phyloP scores from a whole-genome alignment of 1,140 invertebrate genomes.

The Drosophila aff. region DNA sequence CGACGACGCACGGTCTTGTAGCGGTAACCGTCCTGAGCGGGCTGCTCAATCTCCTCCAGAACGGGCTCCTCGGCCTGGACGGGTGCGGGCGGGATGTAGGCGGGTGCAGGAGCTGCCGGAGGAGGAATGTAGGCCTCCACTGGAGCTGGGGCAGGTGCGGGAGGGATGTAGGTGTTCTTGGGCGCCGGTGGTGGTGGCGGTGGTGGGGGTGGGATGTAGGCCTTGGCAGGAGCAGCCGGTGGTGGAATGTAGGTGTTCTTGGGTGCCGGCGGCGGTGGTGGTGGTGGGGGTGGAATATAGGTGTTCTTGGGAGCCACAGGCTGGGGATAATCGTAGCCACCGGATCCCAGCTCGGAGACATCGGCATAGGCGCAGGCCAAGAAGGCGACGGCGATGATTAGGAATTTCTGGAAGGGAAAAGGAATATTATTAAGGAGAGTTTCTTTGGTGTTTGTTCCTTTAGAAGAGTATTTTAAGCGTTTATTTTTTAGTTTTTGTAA shows the following conservation, averaged over 20 bases:
- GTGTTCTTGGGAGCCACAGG: constrained; percentile 59
- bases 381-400: constrained; percentile 66
- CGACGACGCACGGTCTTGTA: constrained; percentile 80
- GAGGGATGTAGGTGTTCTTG: constrained; percentile 66
- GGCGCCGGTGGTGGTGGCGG: constrained; percentile 69
- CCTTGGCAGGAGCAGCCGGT: not conserved
- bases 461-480: too few species aligned
- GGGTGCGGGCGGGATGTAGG: constrained; percentile 55
- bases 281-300: constrained; percentile 68
- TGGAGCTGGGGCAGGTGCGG: constrained; percentile 44
- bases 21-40: constrained; percentile 78
- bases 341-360: constrained; percentile 64
- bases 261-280: constrained; percentile 69
- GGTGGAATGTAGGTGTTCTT: constrained; percentile 70
- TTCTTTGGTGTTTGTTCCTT: not conserved
- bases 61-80: constrained; percentile 53
- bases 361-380: constrained; percentile 75
- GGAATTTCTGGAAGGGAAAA: constrained; percentile 57
- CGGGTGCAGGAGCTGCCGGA: constrained; percentile 46
- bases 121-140: constrained; percentile 58
- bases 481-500: too few species aligned
- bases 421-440: not conserved
- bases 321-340: constrained; percentile 72
- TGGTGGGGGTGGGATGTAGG: constrained; percentile 53
- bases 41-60: constrained; percentile 69